phyloP scores from a whole-genome alignment of 2,113 vertebrate genomes.

The Cebus imitator region DNA sequence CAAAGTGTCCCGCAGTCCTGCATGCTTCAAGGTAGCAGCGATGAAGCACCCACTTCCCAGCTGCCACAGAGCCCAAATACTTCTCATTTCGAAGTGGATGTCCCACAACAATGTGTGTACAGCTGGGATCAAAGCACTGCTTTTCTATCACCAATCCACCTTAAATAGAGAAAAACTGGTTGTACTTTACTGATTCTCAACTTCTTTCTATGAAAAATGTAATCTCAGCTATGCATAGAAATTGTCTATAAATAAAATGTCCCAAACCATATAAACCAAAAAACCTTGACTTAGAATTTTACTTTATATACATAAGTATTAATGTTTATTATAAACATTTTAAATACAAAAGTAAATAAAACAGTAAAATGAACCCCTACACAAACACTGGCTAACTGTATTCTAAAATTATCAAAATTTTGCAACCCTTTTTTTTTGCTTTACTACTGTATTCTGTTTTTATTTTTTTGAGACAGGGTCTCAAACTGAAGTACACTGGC shows the following conservation, averaged over 20 bases:
- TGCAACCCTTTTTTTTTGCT: background rate
- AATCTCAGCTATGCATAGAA: background rate
- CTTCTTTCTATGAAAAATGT: constrained; percentile 10
- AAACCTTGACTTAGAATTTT: background rate
- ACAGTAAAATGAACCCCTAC: background rate
- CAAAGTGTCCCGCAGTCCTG: constrained; percentile 87
- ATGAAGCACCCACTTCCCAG: constrained; percentile 98
- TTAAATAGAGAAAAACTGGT: constrained; percentile 68
- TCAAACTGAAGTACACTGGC: background rate
- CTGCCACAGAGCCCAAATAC: constrained; percentile 96
- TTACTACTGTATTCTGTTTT: background rate
- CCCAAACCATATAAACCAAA: background rate
- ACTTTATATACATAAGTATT: background rate
- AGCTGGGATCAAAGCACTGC: constrained; percentile 95
- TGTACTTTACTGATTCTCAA: background rate
- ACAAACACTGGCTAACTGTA: background rate
- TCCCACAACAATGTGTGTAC: constrained; percentile 97
- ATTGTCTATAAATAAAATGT: constrained; percentile 10
- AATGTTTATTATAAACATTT: background rate
- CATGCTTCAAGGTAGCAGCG: constrained; percentile 96
- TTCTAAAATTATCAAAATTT: background rate
- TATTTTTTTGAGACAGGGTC: background rate
- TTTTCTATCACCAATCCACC: constrained; percentile 94
- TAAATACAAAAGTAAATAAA: background rate
- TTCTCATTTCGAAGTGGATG: constrained; percentile 97